Base-by-base conservation (phyloP, 2,888 invertebrate genomes). In the Notocelia uddmanniana region DNA sequence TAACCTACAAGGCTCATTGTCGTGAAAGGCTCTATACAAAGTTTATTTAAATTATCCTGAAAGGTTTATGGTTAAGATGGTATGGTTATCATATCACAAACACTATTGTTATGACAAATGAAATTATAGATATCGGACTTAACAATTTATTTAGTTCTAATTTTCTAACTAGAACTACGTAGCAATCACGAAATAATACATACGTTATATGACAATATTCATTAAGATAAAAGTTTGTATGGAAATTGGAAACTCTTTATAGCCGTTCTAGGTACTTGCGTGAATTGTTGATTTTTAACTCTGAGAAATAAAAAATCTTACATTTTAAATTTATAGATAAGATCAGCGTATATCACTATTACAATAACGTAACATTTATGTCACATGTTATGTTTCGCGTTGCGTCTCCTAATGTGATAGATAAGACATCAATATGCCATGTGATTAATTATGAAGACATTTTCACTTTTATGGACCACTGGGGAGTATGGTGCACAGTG, bases 401-500 rank as follows among this genome's bases (percentile, higher is more conserved):
- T 50, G 21, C 59, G 59, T 59, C 37, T 19, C 18, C 59, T 59
- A 50, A 62, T 62, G 50, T 62, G 62, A 63, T 5, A 63, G 31
- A 34, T 50, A n/a, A 37, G n/a, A 21, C 63, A 63, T 52, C 34
- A 34, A 63, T 31, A 52, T 63, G 34, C n/a, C 9, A 19, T 31
- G 41, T 45, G 10, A 59, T 50, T 62, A 50, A 63, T 63, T 63
- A 63, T 63, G 21, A 64, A 37, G 52, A 63, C 48, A 63, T 63
- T 63, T 63, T 63, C 63, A 52, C 63, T 63, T 63, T 63, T 37
- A 54, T 54, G 26, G 21, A 37, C 52, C 37, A 10, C 52, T 52
- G n/a, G 15, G 64, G 23, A 60, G 55, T 45, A 59, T 45, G 45
- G 41, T 41, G 60, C 45, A 45, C 60, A 60, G 5, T 11, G 59